Evolutionary conservation across 2,113 vertebrate species (phyloP), one percentile per base, ranked within the genome.

Genomic region (Halcyon malimbica): DNA sequence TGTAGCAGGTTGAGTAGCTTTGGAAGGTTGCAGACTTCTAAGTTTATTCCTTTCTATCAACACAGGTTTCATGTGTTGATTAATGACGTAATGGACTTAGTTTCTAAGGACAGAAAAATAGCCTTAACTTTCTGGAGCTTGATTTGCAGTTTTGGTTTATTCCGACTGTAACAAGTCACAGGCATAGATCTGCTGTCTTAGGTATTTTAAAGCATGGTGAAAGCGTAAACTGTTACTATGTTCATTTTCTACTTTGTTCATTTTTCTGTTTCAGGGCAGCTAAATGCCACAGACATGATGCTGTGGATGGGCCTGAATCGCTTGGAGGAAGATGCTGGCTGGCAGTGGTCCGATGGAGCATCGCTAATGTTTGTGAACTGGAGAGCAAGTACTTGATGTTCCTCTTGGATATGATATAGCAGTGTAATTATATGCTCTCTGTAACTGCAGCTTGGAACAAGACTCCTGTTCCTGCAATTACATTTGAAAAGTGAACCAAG

Each of bases 311-410:
- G 99, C 29, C 97, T 99, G 85, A 99, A 99, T 92, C 98, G 97
- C 59, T 95, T 99, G 91, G 98, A 98, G 94, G 97, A 98, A 41
- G 83, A 96, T 1, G 91, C 91, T 79, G 99, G 99, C 35, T 99
- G 99, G 99, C 98, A 98, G 96, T 99, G 99, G 99, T 99, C 99
- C 16, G 99, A 99, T 63, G 98, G 98, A 83, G 97, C 98, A 5
- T 98, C 99, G 0, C 95, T 99, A 2, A 91, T 54, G 19, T 97
- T 99, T 90, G 97, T 99, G 68, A 98, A 99, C 97, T 99, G 99
- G 97, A 98, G 94, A 77, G 95, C 98, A 98, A 98, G 99, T 99
- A 98, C 68, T 65, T 33, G 12, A 26, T 50, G 26, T 44, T 54
- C 42, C 44, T 87, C 60, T 88, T 84, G 46, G 17, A 42, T 84